A percentile compares a stretch with the other conserved stretches of the same genome.
These are phyloP conservation scores for Sialis lutaria DNA, from an alignment of 2,888 invertebrate species.

Conservation along the genomic window DNA sequence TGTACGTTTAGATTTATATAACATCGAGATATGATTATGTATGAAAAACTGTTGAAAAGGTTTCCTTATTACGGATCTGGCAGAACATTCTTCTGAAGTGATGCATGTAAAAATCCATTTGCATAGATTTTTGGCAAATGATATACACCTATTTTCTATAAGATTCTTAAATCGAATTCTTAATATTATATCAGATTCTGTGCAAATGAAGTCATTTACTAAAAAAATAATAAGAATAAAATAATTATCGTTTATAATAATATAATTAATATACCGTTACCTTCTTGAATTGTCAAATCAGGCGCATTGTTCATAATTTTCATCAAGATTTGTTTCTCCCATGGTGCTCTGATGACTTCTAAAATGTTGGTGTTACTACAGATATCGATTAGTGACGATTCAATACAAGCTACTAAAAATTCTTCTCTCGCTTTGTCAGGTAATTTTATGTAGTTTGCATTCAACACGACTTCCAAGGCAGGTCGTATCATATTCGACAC, in stretches of 20 bases:
- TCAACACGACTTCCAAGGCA: not conserved
- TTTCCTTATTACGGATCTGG: too few relatives aligned
- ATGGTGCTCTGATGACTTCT: slow-evolving; percentile 22
- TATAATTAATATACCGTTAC: slow-evolving; percentile 11
- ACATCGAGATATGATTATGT: not conserved
- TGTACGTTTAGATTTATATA: not conserved
- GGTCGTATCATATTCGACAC: not conserved
- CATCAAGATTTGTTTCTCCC: slow-evolving; percentile 20
- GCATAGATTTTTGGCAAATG: too few relatives aligned
- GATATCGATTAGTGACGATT: not conserved
- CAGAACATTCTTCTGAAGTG: too few relatives aligned
- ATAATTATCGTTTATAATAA: too few relatives aligned
- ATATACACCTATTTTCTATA: too few relatives aligned
- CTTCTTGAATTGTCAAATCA: slow-evolving; percentile 19
- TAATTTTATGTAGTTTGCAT: not conserved
- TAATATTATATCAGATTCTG: too few relatives aligned
- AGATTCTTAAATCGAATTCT: too few relatives aligned
- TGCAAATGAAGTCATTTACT: too few relatives aligned
- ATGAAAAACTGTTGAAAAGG: not conserved
- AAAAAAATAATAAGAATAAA: too few relatives aligned
- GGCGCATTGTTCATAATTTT: slow-evolving; percentile 19
- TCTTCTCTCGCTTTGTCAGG: not conserved
- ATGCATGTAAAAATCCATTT: too few relatives aligned
- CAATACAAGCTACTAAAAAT: not conserved
- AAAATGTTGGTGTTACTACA: not conserved